phyloP scores from a whole-genome alignment of 2,113 vertebrate genomes.

The Caretta caretta region DNA sequence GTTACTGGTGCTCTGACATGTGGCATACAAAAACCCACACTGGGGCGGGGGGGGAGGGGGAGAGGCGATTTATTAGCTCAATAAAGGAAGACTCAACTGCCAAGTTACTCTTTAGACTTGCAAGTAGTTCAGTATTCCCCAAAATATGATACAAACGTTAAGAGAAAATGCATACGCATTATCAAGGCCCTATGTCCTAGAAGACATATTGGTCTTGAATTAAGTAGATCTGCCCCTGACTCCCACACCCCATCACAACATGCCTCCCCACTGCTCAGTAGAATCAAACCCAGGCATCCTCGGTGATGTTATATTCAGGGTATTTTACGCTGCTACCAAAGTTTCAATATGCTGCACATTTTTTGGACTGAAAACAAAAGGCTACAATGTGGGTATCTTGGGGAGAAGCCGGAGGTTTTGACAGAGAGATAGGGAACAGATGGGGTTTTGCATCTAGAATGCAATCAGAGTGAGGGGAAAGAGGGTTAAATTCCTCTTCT shows the following conservation, averaged over 20 bases:
- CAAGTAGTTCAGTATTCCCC: neutral
- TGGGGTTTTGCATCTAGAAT: neutral
- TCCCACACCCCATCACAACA: neutral
- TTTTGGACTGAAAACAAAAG: neutral
- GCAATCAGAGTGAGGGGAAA: accelerated
- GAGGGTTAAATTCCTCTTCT: neutral
- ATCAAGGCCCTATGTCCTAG: neutral
- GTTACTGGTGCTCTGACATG: neutral
- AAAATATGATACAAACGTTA: neutral
- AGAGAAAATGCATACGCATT: neutral
- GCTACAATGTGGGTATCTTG: neutral
- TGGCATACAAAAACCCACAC: neutral
- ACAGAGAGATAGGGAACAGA: neutral
- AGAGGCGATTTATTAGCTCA: neutral
- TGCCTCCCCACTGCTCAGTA: neutral
- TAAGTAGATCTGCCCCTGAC: neutral
- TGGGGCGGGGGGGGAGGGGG: neutral
- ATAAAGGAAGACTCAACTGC: neutral
- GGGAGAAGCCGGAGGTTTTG: neutral
- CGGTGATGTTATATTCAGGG: neutral
- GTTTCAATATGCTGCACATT: neutral
- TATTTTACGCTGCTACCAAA: neutral
- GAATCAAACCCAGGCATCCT: neutral
- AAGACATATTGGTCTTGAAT: neutral
- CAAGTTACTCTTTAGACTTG: neutral